Base-by-base conservation (phyloP, 2,888 invertebrate species). In the Anthoptus insignis region DNA sequence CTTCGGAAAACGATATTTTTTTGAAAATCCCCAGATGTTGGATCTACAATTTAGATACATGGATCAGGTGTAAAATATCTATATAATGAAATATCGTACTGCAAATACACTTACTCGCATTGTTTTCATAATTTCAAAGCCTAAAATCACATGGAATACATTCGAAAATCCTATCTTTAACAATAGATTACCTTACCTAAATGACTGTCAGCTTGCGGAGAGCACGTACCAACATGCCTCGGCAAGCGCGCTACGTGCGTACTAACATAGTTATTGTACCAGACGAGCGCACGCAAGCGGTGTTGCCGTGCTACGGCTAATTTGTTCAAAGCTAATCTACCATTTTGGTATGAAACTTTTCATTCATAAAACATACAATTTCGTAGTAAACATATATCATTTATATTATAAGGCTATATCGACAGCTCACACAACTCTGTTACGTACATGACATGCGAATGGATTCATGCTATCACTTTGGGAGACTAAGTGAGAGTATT, bases 251-350 rank as follows among this genome's bases (percentile, higher is more conserved):
- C n/a, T n/a, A 85, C 73, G 71, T 77, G 80, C 75, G 71, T 73
- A 76, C 75, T 80, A 84, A 76, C 75, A 70, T 88, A 87, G 80
- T 89, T 89, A 89, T 89, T 89, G 88, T 89, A 82, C 77, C 77
- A 79, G 80, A 79, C 47, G 32, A 32, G 50, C 16, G 37, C 49
- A n/a, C 59, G 45, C 47, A 54, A 54, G 61, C 61, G 54, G 54
- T 61, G 61, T 61, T 54, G 61, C 59, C 52, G 21, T 34, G 27
- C 59, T 52, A 83, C 79, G 72, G 79, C 81, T 77, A 79, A 73
- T 65, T 52, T 42, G 42, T 29, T 54, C 22, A 61, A 73, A 78
- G 74, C 78, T 73, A 80, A 79, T 71, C 81, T 84, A 84, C 81
- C 80, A 77, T 76, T 77, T 80, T 72, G 81, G 83, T 84, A 82